phyloP scores from a whole-genome alignment of 2,113 vertebrate genomes.

The Choloepus hoffmanni region DNA sequence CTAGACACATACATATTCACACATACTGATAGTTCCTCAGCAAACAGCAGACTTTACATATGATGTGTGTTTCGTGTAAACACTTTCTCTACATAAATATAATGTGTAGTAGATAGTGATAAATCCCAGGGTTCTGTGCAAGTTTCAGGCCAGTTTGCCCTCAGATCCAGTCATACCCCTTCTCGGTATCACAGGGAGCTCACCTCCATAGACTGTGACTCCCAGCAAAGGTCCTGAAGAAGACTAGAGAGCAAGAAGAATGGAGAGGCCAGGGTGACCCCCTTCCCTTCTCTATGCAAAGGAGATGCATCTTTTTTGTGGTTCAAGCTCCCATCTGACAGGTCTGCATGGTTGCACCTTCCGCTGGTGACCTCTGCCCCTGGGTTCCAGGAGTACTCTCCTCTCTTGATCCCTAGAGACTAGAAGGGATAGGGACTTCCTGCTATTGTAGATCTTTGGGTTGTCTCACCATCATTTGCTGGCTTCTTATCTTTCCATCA shows the following conservation, averaged over 20 bases:
- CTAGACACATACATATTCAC: neutral
- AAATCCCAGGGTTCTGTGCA: neutral
- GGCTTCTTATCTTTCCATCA: neutral
- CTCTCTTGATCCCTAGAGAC: neutral
- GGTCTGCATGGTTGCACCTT: neutral
- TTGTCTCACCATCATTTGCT: neutral
- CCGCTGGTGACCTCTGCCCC: neutral
- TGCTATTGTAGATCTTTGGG: neutral
- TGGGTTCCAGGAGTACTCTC: neutral
- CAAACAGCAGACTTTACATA: neutral
- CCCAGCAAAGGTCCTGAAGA: neutral
- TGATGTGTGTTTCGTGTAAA: neutral
- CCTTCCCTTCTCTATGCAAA: no score
- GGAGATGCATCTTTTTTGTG: neutral
- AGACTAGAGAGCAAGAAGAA: neutral
- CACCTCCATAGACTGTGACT: neutral
- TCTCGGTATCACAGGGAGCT: neutral
- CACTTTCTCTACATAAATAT: neutral
- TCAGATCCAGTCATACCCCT: neutral
- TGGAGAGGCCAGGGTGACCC: neutral
- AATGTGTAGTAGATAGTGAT: neutral
- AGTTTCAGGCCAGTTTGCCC: neutral
- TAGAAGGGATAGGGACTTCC: neutral
- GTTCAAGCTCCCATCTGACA: neutral
- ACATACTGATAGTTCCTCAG: neutral